Percentiles rank a stretch among this genome's conserved stretches.
Conservation (phyloP, 2,113 vertebrate species). For the Embiotoca jacksoni region DNA sequence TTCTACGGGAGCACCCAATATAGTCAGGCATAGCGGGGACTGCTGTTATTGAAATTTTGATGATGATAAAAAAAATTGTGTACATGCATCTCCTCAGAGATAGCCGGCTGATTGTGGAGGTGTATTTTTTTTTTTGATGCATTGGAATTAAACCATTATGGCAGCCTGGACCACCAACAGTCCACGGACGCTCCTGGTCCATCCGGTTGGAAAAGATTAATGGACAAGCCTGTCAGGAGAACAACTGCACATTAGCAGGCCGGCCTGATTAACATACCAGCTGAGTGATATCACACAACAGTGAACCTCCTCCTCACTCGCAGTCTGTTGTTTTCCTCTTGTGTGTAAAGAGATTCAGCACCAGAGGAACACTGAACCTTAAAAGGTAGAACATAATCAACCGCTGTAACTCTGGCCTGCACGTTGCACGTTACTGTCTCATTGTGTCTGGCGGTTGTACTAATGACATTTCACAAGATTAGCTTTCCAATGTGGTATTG, state of each 20-base stretch:
- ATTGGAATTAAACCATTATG: constrained; percentile 68
- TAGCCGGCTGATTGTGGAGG: constrained; percentile 41
- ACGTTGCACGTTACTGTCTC: constrained; percentile 36
- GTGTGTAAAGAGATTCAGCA: constrained; percentile 30
- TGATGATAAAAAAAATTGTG: constrained; percentile 73
- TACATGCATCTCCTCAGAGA: constrained; percentile 60
- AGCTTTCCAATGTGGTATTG: constrained; percentile 54
- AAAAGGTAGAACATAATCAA: constrained; percentile 69
- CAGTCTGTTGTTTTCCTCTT: constrained; percentile 40
- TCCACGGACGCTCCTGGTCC: constrained; percentile 3
- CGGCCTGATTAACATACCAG: constrained; percentile 27
- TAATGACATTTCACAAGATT: constrained; percentile 71
- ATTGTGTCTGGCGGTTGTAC: constrained; percentile 58
- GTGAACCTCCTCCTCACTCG: constrained; percentile 5
- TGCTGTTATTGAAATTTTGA: constrained; percentile 74
- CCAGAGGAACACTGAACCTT: constrained; percentile 47
- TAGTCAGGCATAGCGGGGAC: constrained; percentile 20
- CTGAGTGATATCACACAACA: constrained; percentile 12
- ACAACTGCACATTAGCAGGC: constrained; percentile 35
- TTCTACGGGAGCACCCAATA: constrained; percentile 41
- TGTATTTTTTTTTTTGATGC: constrained; percentile 30
- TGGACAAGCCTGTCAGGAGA: constrained; percentile 37
- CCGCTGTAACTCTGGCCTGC: constrained; percentile 20
- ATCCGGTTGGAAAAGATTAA: constrained; percentile 34
- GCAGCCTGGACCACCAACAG: constrained; percentile 29